A percentile compares a stretch with the other conserved stretches of the same genome.
These are phyloP conservation scores for Phalacrocorax pelagicus DNA, from an alignment of 2,113 vertebrate genomes.

Conservation along the genomic window DNA sequence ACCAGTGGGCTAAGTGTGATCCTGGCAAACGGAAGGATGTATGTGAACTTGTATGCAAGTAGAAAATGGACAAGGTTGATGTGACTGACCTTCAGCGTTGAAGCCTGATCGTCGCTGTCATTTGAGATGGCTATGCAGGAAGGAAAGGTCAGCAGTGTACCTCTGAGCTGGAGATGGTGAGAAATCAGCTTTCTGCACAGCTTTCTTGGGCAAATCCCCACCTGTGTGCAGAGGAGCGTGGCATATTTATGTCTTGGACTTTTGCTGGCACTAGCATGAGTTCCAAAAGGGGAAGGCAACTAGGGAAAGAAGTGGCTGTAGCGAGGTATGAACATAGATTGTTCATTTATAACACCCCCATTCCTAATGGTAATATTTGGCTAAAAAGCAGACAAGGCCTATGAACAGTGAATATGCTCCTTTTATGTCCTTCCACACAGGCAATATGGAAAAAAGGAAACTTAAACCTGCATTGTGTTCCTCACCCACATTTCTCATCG, in stretches of 20 bases:
- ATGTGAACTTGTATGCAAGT: not conserved
- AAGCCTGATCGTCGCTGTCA: not conserved
- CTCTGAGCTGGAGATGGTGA: not conserved
- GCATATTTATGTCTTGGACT: not conserved
- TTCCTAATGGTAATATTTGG: not conserved
- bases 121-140: not conserved
- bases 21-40: not conserved
- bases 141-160: slow-evolving; percentile 23
- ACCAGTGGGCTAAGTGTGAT: not conserved
- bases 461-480: not conserved
- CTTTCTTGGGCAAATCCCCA: not conserved
- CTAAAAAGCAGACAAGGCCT: not conserved
- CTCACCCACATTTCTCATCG: not conserved
- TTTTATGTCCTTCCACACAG: not conserved
- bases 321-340: not conserved
- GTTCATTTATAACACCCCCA: not conserved
- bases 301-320: not conserved
- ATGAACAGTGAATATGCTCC: not conserved
- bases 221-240: not conserved
- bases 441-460: not conserved
- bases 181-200: not conserved
- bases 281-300: not conserved
- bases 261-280: not conserved
- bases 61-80: slow-evolving; percentile 31
- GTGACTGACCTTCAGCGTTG: slow-evolving; percentile 27